Evolutionary conservation across 2,797 vertebrate genomes (phyloP).

Genomic region (Parotocinclus haroldoi): DNA sequence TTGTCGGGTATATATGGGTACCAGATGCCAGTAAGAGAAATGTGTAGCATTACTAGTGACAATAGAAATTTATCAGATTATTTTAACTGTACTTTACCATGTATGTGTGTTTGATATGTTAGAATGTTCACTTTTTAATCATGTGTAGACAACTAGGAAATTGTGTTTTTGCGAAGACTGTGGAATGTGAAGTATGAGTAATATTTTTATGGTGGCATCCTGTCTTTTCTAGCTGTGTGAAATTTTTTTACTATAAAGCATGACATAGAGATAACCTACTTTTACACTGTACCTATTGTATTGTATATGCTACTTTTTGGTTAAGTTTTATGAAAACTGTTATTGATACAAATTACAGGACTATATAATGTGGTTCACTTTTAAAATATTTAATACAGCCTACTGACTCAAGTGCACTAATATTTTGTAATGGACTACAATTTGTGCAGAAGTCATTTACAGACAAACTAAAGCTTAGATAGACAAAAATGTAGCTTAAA

Average conservation of each 20-base stretch:
- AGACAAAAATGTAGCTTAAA: too few relatives aligned
- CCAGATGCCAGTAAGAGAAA: too few relatives aligned
- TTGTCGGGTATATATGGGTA: too few relatives aligned
- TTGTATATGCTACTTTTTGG: slow-evolving; percentile 17
- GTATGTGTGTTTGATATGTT: slow-evolving; percentile 55
- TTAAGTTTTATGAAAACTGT: neutral
- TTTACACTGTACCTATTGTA: slow-evolving; percentile 31
- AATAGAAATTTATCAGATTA: neutral
- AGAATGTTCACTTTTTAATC: slow-evolving; percentile 64
- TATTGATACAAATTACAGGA: neutral
- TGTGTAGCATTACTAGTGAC: neutral
- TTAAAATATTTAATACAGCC: too few relatives aligned
- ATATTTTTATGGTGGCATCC: slow-evolving; percentile 24
- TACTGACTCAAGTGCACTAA: too few relatives aligned
- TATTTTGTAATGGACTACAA: too few relatives aligned
- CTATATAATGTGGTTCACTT: neutral
- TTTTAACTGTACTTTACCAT: slow-evolving; percentile 31
- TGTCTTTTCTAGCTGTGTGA: slow-evolving; percentile 30
- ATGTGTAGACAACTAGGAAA: slow-evolving; percentile 52
- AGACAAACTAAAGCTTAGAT: too few relatives aligned
- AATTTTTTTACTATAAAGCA: slow-evolving; percentile 39
- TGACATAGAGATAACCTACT: slow-evolving; percentile 5
- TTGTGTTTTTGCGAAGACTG: slow-evolving; percentile 55
- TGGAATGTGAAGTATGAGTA: slow-evolving; percentile 52
- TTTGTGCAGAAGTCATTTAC: too few relatives aligned